Percentiles rank a stretch among this genome's conserved stretches.
These are phyloP conservation scores for Microplitis demolitor DNA, from an alignment of 1,140 invertebrate species.

Conservation along the genomic window DNA sequence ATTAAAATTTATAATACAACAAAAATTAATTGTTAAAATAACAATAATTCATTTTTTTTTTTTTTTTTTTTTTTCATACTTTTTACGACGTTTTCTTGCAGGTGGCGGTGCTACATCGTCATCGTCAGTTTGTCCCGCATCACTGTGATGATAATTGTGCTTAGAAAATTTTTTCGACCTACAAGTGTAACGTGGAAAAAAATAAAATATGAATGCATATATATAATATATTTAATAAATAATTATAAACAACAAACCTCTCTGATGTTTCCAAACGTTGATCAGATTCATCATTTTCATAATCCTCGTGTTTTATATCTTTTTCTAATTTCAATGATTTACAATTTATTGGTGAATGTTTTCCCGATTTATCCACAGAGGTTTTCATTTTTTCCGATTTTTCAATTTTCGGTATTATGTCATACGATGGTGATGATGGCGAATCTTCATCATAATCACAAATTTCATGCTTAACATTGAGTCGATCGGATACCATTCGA, in stretches of 20 bases:
- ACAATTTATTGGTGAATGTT: constrained; percentile 33
- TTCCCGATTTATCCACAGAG: constrained; percentile 40
- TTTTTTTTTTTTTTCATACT: constrained; percentile 38
- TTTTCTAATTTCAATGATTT: constrained; percentile 47
- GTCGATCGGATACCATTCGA: constrained; percentile 62
- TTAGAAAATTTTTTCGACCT: constrained; percentile 45
- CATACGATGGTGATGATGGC: background rate
- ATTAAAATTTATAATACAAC: background rate
- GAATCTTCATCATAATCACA: constrained; percentile 53
- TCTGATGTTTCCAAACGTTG: constrained; percentile 48
- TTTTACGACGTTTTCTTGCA: constrained; percentile 51
- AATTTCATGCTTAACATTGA: constrained; percentile 53
- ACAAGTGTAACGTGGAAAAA: constrained; percentile 10
- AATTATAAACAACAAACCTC: constrained; percentile 36
- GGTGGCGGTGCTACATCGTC: constrained; percentile 39
- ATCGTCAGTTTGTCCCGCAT: constrained; percentile 51
- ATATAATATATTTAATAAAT: constrained; percentile 3
- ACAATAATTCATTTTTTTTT: constrained; percentile 17
- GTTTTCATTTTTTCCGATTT: constrained; percentile 19
- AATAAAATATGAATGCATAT: constrained; percentile 16
- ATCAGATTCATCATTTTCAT: constrained; percentile 48
- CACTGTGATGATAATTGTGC: constrained; percentile 42
- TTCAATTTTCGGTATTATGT: constrained; percentile 46
- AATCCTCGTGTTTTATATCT: constrained; percentile 52
- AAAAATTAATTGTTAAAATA: background rate